A percentile compares a stretch with the other conserved stretches of the same genome.
These are phyloP conservation scores for Dinocampus coccinellae DNA, from an alignment of 2,888 invertebrate species.

Conservation along the genomic window DNA sequence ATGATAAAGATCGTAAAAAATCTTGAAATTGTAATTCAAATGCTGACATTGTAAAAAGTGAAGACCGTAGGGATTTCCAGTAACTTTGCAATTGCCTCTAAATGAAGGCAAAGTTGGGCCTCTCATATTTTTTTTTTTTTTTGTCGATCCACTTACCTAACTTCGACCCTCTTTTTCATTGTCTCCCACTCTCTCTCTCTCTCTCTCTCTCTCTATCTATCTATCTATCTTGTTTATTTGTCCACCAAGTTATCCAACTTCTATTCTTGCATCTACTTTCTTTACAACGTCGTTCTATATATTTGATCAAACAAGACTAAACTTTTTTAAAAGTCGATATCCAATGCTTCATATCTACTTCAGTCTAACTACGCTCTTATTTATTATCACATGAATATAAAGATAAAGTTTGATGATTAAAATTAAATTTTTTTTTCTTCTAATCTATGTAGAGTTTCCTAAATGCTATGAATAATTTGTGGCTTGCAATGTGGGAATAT, in stretches of 20 bases:
- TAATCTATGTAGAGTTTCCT: conserved; percentile 73
- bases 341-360: neutral
- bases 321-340: conserved; percentile 31
- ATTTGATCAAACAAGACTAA: neutral
- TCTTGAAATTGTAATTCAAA: conserved; percentile 11
- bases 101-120: neutral
- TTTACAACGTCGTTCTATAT: neutral
- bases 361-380: neutral
- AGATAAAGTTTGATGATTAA: neutral
- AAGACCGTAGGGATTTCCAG: conserved; percentile 36
- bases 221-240: neutral
- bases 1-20: neutral
- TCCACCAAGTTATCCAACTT: neutral
- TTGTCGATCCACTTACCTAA: neutral
- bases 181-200: neutral
- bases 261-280: conserved; percentile 8
- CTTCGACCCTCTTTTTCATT: too few species aligned
- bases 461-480: conserved; percentile 75
- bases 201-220: neutral
- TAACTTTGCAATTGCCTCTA: conserved; percentile 28
- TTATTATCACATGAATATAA: neutral
- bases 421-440: neutral
- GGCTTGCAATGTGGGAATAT: conserved; percentile 71
- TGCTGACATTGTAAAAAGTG: conserved; percentile 31
- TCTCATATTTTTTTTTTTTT: neutral